These are phyloP conservation scores for Cerastoderma edule DNA, from an alignment of 2,888 invertebrate genomes.

Conservation along the genomic window DNA sequence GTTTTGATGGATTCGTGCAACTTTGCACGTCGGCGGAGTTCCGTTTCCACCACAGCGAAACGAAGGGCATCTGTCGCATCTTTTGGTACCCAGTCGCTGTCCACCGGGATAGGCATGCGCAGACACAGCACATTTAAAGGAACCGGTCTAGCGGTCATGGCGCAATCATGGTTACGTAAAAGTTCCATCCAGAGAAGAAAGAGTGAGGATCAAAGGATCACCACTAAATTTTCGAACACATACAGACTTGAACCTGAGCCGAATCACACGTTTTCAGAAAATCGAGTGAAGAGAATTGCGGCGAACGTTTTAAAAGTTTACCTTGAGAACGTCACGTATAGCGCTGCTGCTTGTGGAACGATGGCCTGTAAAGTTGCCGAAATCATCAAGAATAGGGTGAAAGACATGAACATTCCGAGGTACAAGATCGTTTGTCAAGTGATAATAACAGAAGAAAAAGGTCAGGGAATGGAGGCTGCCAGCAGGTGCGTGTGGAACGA, in stretches of 20 bases:
- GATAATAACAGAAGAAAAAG: constrained; percentile 68
- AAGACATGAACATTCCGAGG: constrained; percentile 69
- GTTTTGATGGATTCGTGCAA: no score
- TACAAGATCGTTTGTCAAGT: constrained; percentile 72
- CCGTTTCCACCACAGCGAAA: no score
- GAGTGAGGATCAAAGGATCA: constrained; percentile 25
- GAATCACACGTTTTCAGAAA: constrained; percentile 50
- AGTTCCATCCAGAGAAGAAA: constrained; percentile 4
- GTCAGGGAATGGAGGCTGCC: constrained; percentile 65
- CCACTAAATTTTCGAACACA: constrained; percentile 44
- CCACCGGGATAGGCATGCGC: constrained; percentile 4
- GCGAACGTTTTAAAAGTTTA: constrained; percentile 56
- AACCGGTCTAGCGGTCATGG: constrained; percentile 41
- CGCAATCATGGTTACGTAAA: constrained; percentile 37
- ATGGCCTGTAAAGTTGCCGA: constrained; percentile 65
- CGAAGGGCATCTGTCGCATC: neutral
- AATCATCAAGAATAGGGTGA: constrained; percentile 71
- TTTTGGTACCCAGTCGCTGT: neutral
- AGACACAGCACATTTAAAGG: constrained; percentile 58
- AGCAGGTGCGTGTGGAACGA: constrained; percentile 74
- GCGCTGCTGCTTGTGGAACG: constrained; percentile 62
- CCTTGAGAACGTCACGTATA: constrained; percentile 62
- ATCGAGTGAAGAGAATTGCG: constrained; percentile 53
- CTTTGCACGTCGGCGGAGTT: no score
- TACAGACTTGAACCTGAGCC: constrained; percentile 69